Conservation (phyloP, 2,113 vertebrate genomes). For the Chauna torquata region DNA sequence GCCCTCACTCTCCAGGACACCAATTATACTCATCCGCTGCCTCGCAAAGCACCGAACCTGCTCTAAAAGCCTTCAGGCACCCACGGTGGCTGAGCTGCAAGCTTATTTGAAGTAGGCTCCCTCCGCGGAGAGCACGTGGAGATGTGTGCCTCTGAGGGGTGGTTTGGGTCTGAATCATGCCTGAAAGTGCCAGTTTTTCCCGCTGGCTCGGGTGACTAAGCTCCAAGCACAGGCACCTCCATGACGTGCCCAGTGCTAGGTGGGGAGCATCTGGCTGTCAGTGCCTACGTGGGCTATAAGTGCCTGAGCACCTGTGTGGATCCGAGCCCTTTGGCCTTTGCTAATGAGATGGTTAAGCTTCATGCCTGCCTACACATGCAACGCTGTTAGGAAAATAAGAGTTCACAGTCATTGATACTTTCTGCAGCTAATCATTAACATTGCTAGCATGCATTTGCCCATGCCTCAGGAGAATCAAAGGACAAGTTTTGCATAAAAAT, state of each 20-base stretch:
- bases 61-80: rapidly evolving
- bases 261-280: neutral
- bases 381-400: neutral
- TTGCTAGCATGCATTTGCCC: neutral
- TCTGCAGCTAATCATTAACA: neutral
- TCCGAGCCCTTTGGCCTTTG: neutral
- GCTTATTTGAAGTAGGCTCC: rapidly evolving
- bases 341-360: neutral
- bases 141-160: neutral
- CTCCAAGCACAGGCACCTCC: neutral
- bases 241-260: neutral
- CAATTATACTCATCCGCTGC: neutral
- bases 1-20: neutral
- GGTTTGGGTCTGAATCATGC: neutral
- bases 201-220: neutral
- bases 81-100: neutral
- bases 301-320: neutral
- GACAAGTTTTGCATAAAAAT: slow-evolving; percentile 19
- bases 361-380: neutral
- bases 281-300: rapidly evolving
- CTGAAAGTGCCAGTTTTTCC: rapidly evolving
- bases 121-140: rapidly evolving
- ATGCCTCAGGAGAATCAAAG: neutral
- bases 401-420: neutral
- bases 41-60: neutral